Base-by-base conservation (phyloP, 2,797 vertebrate genomes). In the Acrossocheilus wenchowensis region DNA sequence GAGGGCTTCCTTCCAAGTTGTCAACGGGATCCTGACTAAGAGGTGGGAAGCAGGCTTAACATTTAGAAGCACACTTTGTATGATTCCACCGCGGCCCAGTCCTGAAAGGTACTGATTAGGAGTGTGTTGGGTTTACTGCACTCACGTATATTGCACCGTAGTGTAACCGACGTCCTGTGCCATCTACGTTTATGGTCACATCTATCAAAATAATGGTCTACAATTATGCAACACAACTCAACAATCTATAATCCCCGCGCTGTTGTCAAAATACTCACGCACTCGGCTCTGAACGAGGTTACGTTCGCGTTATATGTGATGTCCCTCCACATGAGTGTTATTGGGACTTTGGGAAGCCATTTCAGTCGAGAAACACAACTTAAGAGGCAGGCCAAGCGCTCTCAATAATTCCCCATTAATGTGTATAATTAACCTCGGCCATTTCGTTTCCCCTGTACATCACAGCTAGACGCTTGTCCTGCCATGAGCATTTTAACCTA, bases 401-500 rank as follows among this genome's bases (percentile, higher is more conserved):
- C 82, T 78, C 90, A 90, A 92, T 92, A 90, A 91, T 91, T 91
- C 90, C 88, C 91, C 84, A 82, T 91, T 91, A 91, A 91, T 88
- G 91, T 90, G 90, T 89, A 88, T 91, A 92, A 92, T 91, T 92
- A 92, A 92, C 91, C 90, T 91, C 89, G 81, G 90, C 90, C 90
- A 87, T 88, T 87, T 89, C 79, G 83, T 87, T 89, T 87, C 86
- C 89, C 89, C 90, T 88, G 88, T 91, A 88, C 85, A 90, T 92
- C 91, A 92, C 88, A 87, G 88, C 87, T 81, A 89, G 88, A 86
- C 87, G 87, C 81, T 81, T 88, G 89, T 89, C 88, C 90, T 88
- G 88, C 88, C 87, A 91, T 90, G 89, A 91, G 88, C 89, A 89
- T 92, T 92, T 90, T 90, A 89, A 91, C 88, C 89, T 92, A 91